Evolutionary conservation across 1,140 invertebrate species (phyloP).

Genomic region (Asbolus verrucosus): DNA sequence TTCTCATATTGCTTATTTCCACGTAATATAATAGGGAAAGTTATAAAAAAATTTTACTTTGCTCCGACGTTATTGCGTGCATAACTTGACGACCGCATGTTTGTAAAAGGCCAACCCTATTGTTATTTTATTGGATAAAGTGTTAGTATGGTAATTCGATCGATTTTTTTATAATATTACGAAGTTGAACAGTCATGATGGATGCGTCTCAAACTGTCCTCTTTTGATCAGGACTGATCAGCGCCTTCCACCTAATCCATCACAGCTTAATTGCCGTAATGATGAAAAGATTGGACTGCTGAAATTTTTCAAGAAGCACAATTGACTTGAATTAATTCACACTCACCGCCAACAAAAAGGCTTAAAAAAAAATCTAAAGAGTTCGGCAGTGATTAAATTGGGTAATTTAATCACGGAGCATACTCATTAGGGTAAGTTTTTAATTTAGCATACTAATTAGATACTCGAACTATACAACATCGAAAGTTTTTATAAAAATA

Average conservation of each 20-base stretch:
- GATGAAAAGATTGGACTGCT: neutral
- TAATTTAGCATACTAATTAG: no score
- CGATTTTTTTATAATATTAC: slow-evolving; percentile 11
- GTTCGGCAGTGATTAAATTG: no score
- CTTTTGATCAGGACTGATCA: slow-evolving; percentile 31
- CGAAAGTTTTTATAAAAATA: no score
- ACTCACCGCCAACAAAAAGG: neutral
- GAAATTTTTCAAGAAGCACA: slow-evolving; percentile 8
- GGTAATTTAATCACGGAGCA: no score
- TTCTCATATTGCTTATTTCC: slow-evolving; percentile 15
- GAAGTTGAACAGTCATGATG: neutral
- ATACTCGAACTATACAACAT: no score
- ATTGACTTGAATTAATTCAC: neutral
- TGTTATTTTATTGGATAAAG: slow-evolving; percentile 16
- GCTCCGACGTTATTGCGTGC: slow-evolving; percentile 25
- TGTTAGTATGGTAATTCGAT: slow-evolving; percentile 16
- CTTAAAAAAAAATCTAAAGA: neutral
- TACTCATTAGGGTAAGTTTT: no score
- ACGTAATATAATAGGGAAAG: slow-evolving; percentile 10
- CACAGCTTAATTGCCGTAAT: slow-evolving; percentile 6
- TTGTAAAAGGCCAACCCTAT: neutral
- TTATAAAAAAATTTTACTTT: slow-evolving; percentile 19
- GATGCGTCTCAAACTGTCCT: slow-evolving; percentile 17
- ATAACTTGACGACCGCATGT: slow-evolving; percentile 12
- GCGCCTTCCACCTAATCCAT: slow-evolving; percentile 3